Evolutionary conservation across 2,888 invertebrate species (phyloP).

Genomic region (Fabriciana adippe): DNA sequence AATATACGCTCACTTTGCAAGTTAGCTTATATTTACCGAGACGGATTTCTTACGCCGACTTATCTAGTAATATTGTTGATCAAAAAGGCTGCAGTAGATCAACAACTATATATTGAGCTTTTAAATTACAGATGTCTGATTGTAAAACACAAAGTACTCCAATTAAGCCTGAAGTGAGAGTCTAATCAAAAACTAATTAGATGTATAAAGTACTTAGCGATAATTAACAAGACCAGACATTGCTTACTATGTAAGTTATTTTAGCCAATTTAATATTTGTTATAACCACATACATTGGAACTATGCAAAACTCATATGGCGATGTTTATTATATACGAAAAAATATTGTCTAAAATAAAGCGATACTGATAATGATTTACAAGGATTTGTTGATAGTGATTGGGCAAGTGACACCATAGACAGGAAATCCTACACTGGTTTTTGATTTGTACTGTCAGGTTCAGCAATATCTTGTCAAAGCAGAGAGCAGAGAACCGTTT

Average conservation of each 20-base stretch:
- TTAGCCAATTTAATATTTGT: conserved; percentile 38
- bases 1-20: too few relatives aligned
- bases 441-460: too few relatives aligned
- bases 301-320: conserved; percentile 32
- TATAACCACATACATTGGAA: conserved; percentile 26
- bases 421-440: conserved; percentile 36
- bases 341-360: conserved; percentile 28
- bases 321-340: conserved; percentile 32
- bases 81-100: too few relatives aligned
- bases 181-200: conserved; percentile 22
- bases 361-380: conserved; percentile 19
- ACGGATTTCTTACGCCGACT: too few relatives aligned
- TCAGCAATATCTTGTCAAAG: too few relatives aligned
- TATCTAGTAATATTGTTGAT: too few relatives aligned
- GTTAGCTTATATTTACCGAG: too few relatives aligned
- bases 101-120: too few relatives aligned
- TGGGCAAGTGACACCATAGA: conserved; percentile 31
- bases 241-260: conserved; percentile 23
- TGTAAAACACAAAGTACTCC: conserved; percentile 13
- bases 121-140: conserved; percentile 10
- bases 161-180: conserved; percentile 22
- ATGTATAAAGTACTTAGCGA: conserved; percentile 12
- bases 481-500: too few relatives aligned
- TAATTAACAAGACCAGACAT: conserved; percentile 19
- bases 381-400: conserved; percentile 31